Evolutionary conservation across 2,797 vertebrate genomes (phyloP).

Genomic region (Setipinna tenuifilis): DNA sequence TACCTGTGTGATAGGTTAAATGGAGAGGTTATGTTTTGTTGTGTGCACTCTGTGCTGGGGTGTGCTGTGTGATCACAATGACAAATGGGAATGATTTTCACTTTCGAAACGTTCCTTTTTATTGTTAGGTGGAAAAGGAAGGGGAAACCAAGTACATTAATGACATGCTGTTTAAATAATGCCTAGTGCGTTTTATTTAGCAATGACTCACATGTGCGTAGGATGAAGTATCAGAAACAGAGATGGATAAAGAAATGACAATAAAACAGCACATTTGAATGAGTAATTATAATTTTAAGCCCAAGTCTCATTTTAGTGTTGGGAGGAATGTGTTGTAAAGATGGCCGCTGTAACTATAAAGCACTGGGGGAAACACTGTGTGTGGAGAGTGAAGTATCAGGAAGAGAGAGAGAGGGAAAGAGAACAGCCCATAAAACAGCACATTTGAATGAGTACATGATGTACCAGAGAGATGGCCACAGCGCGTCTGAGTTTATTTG

Average conservation of each 20-base stretch:
- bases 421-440: neutral
- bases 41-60: no score
- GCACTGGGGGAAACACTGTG: no score
- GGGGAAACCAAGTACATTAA: no score
- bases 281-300: neutral
- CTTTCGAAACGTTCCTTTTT: neutral
- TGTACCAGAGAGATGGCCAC: neutral
- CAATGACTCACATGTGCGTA: neutral
- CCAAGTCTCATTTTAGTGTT: no score
- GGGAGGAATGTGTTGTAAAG: no score
- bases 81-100: neutral
- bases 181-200: neutral
- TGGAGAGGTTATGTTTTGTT: no score
- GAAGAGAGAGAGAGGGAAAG: neutral
- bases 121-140: neutral
- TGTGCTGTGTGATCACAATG: no score
- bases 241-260: neutral
- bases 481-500: neutral
- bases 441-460: neutral
- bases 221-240: neutral
- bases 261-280: neutral
- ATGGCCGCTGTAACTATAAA: no score
- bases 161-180: neutral
- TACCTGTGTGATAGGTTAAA: no score
- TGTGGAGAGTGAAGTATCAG: neutral